A percentile compares a stretch with the other conserved stretches of the same genome.
These are phyloP conservation scores for Scomber scombrus DNA, from an alignment of 2,113 vertebrate species.

Conservation along the genomic window DNA sequence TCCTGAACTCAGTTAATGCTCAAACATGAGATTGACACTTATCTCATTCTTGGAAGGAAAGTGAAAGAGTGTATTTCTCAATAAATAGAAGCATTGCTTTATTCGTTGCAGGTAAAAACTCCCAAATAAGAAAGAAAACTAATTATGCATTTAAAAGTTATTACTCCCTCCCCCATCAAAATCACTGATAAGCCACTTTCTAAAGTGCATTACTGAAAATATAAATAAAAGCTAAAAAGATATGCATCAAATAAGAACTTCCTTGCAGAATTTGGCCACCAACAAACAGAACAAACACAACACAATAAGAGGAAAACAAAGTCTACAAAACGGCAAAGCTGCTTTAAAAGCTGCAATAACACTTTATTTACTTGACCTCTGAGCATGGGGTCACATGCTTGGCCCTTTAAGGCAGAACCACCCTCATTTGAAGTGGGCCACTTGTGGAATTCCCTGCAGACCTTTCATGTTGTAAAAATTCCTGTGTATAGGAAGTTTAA, in stretches of 20 bases:
- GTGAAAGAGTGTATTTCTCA: too few species aligned
- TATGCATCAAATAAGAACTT: neutral
- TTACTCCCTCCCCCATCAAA: neutral
- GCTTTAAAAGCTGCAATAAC: slow-evolving; percentile 42
- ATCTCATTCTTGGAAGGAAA: too few species aligned
- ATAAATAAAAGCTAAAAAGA: slow-evolving; percentile 2
- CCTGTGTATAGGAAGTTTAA: slow-evolving; percentile 77
- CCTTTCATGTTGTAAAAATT: slow-evolving; percentile 78
- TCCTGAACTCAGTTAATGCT: too few species aligned
- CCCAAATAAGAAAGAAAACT: too few species aligned
- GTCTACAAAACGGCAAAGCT: neutral
- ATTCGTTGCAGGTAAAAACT: too few species aligned
- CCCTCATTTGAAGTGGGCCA: slow-evolving; percentile 59
- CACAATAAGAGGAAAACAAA: slow-evolving; percentile 3
- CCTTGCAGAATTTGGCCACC: neutral
- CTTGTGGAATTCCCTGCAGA: slow-evolving; percentile 71
- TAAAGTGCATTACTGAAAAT: neutral
- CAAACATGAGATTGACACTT: too few species aligned
- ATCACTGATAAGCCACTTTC: too few species aligned
- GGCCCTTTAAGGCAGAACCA: slow-evolving; percentile 46
- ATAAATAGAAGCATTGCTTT: too few species aligned
- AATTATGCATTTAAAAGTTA: neutral
- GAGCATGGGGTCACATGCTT: slow-evolving; percentile 53
- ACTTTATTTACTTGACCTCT: slow-evolving; percentile 72
- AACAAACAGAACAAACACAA: slow-evolving; percentile 14